A percentile compares a stretch with the other conserved stretches of the same genome.
phyloP scores from a whole-genome alignment of 1,140 invertebrate species.

The Piezodorus guildinii region DNA sequence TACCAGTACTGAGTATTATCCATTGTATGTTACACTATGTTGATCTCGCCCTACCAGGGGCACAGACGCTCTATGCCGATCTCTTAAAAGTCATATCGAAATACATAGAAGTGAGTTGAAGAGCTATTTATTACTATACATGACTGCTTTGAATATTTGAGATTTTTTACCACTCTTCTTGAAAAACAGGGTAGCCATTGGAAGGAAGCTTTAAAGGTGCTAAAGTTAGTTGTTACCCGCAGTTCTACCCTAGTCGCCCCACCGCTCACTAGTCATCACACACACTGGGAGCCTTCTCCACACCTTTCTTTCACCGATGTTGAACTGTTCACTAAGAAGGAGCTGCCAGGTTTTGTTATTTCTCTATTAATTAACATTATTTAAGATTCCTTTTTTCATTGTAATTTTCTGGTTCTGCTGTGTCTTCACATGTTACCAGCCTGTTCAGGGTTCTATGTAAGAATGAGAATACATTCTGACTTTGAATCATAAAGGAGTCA shows the following conservation, averaged over 20 bases:
- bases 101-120: conserved; percentile 69
- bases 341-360: conserved; percentile 55
- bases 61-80: conserved; percentile 83
- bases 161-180: background rate
- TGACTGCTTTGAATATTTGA: background rate
- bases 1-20: conserved; percentile 83
- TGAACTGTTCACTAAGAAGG: conserved; percentile 64
- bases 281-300: conserved; percentile 44
- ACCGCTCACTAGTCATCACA: conserved; percentile 44
- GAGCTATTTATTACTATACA: background rate
- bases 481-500: too few species aligned
- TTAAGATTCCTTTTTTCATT: too few species aligned
- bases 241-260: conserved; percentile 74
- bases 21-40: conserved; percentile 95
- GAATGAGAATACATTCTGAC: too few species aligned
- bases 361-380: conserved; percentile 18
- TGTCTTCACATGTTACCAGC: too few species aligned
- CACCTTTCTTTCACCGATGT: conserved; percentile 61
- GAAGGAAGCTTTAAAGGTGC: conserved; percentile 91
- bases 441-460: too few species aligned
- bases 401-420: too few species aligned
- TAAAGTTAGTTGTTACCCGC: conserved; percentile 90
- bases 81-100: conserved; percentile 83
- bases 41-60: conserved; percentile 64
- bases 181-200: conserved; percentile 72